phyloP scores from a whole-genome alignment of 2,888 invertebrate species.

The Caenorhabditis macrosperma region DNA sequence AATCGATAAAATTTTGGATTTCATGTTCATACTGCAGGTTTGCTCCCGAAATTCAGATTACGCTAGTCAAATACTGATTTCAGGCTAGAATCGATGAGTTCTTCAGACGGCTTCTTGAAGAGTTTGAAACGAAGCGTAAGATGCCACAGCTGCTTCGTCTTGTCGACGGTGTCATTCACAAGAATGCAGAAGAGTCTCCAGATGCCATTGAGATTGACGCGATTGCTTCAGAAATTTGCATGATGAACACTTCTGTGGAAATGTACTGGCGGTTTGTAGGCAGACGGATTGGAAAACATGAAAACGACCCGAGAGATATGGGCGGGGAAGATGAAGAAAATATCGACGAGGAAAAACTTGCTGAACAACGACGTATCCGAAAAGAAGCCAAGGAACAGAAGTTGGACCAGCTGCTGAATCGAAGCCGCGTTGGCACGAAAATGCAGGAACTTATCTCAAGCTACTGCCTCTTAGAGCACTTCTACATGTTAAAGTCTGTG shows the following conservation, averaged over 20 bases:
- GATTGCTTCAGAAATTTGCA: slow-evolving; percentile 90
- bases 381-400: slow-evolving; percentile 73
- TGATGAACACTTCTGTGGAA: slow-evolving; percentile 92
- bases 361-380: slow-evolving; percentile 45
- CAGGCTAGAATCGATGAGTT: slow-evolving; percentile 66
- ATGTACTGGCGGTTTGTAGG: slow-evolving; percentile 92
- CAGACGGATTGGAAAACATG: slow-evolving; percentile 84
- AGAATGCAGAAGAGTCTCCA: slow-evolving; percentile 14
- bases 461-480: slow-evolving; percentile 93
- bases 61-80: too few relatives aligned
- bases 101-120: slow-evolving; percentile 61
- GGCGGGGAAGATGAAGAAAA: slow-evolving; percentile 31
- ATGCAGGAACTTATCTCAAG: slow-evolving; percentile 85
- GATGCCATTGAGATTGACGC: slow-evolving; percentile 91
- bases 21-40: slow-evolving; percentile 87
- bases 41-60: too few relatives aligned
- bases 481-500: slow-evolving; percentile 95
- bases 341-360: slow-evolving; percentile 38
- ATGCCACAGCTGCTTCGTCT: slow-evolving; percentile 30
- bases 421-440: slow-evolving; percentile 74
- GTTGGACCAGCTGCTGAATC: slow-evolving; percentile 75
- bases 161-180: slow-evolving; percentile 25
- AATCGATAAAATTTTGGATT: slow-evolving; percentile 86
- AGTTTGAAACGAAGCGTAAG: slow-evolving; percentile 57
- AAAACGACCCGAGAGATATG: slow-evolving; percentile 11